These are phyloP conservation scores for Cheiracanthium punctorium DNA, from an alignment of 2,888 invertebrate species.

Conservation along the genomic window DNA sequence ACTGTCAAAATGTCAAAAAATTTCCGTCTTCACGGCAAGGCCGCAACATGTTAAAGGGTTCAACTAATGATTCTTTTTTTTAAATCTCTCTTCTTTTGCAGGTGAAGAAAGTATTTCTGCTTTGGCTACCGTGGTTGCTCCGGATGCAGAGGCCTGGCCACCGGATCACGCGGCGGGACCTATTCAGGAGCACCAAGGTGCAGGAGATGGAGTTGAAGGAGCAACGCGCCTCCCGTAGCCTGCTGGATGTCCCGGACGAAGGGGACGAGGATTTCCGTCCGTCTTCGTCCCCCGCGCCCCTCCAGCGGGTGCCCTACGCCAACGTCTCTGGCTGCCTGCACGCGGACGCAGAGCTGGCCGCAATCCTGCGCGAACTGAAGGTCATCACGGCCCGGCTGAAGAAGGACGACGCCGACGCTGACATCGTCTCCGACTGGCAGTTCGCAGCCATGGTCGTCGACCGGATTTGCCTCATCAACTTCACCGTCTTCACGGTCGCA, in stretches of 20 bases:
- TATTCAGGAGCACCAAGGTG: constrained; percentile 82
- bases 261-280: constrained; percentile 88
- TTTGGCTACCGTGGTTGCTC: constrained; percentile 97
- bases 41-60: too few relatives aligned
- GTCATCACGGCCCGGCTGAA: constrained; percentile 95
- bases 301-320: constrained; percentile 73
- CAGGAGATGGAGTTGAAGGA: constrained; percentile 91
- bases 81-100: constrained; percentile 77
- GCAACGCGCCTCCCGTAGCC: constrained; percentile 88
- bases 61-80: too few relatives aligned
- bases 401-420: constrained; percentile 94
- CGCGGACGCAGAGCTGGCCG: constrained; percentile 85
- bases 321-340: constrained; percentile 69
- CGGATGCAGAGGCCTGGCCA: constrained; percentile 97
- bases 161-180: constrained; percentile 86
- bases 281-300: constrained; percentile 41
- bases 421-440: constrained; percentile 96
- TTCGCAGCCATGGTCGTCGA: constrained; percentile 99
- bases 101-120: constrained; percentile 95
- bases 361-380: constrained; percentile 95
- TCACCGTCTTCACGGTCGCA: constrained; percentile 94
- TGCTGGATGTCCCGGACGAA: constrained; percentile 79
- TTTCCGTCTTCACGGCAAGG: too few relatives aligned
- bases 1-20: too few relatives aligned
- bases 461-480: constrained; percentile 95